These are phyloP conservation scores for Tinamus guttatus DNA, from an alignment of 2,113 vertebrate species.

Conservation along the genomic window DNA sequence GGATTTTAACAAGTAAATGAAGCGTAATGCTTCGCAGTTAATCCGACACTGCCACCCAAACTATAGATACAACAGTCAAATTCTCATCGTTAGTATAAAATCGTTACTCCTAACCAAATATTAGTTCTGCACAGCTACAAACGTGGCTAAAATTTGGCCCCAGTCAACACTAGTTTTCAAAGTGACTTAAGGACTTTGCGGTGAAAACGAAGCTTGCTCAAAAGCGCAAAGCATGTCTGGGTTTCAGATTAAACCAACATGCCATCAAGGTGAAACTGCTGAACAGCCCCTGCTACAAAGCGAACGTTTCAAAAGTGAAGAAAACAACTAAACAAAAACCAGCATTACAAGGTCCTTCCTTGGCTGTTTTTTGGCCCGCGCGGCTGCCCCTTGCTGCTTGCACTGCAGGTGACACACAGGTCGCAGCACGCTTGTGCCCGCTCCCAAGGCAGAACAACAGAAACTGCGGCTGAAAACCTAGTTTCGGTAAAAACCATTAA, in stretches of 20 bases:
- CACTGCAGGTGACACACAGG: too few relatives aligned
- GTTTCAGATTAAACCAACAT: fast-evolving
- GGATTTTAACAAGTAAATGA: not conserved
- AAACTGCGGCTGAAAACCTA: too few relatives aligned
- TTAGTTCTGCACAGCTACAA: not conserved
- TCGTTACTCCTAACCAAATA: not conserved
- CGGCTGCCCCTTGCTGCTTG: too few relatives aligned
- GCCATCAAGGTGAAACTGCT: too few relatives aligned
- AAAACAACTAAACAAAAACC: too few relatives aligned
- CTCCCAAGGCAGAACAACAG: too few relatives aligned
- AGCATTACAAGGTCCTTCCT: too few relatives aligned
- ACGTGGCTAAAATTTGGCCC: fast-evolving
- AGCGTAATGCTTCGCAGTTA: not conserved
- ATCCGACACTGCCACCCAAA: not conserved
- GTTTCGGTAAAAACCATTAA: too few relatives aligned
- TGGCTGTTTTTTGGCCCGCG: too few relatives aligned
- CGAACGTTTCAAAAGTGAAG: too few relatives aligned
- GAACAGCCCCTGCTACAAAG: not conserved
- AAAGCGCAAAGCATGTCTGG: fast-evolving
- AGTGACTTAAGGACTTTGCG: not conserved
- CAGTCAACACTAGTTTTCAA: not conserved
- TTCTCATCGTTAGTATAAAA: not conserved
- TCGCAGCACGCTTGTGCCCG: too few relatives aligned
- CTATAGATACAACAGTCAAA: not conserved
- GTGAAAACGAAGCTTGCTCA: fast-evolving